A percentile compares a stretch with the other conserved stretches of the same genome.
phyloP scores from a whole-genome alignment of 2,113 vertebrate species.

The Trichomycterus rosablanca region DNA sequence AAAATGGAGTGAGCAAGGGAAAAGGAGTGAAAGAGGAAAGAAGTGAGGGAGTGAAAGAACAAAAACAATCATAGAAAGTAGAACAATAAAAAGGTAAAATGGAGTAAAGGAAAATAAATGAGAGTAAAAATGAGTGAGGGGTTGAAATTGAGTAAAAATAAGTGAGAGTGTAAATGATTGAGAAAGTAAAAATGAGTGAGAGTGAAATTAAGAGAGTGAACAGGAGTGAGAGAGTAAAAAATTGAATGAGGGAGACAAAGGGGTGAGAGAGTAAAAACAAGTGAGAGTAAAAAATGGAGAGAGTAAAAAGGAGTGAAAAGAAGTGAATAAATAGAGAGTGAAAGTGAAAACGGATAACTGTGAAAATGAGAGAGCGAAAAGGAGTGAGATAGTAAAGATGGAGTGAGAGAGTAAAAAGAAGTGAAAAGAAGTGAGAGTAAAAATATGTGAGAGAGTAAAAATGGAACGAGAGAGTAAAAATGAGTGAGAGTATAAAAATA shows the following conservation, averaged over 20 bases:
- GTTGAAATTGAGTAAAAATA: not conserved
- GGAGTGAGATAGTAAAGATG: too few species aligned
- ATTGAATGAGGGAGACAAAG: not conserved
- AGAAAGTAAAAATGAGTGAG: not conserved
- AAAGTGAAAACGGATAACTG: too few species aligned
- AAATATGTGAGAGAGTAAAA: too few species aligned
- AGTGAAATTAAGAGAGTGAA: not conserved
- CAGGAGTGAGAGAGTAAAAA: too few species aligned
- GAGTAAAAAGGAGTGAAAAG: not conserved
- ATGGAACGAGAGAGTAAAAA: too few species aligned
- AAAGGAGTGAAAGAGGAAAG: not conserved
- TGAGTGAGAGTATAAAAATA: too few species aligned
- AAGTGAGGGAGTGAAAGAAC: not conserved
- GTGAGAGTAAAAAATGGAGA: too few species aligned
- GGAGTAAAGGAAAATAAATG: too few species aligned
- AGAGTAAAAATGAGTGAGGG: not conserved
- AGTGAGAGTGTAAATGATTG: not conserved
- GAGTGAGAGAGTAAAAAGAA: too few species aligned
- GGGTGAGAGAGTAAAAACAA: not conserved
- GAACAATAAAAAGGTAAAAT: not conserved
- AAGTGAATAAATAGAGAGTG: too few species aligned
- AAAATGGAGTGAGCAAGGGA: not conserved
- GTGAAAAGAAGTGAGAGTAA: too few species aligned
- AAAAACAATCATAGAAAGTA: not conserved
- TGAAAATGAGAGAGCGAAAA: too few species aligned